These are phyloP conservation scores for Callionymus lyra DNA, from an alignment of 2,113 vertebrate species.

Conservation along the genomic window DNA sequence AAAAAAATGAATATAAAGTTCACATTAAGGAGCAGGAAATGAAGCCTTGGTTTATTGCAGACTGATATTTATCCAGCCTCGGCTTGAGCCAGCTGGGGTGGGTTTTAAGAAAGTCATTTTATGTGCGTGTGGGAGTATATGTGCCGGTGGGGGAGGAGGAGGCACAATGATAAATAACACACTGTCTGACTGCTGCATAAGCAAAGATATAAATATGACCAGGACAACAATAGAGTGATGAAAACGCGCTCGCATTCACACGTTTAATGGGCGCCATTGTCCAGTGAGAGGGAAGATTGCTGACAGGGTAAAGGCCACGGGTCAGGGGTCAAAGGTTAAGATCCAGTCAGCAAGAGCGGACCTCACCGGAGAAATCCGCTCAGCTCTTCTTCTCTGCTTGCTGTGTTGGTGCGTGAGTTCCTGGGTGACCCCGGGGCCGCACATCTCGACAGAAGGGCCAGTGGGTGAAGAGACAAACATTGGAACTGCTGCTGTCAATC, in stretches of 20 bases:
- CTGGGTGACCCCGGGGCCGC: slow-evolving; percentile 36
- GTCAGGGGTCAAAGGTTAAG: slow-evolving; percentile 44
- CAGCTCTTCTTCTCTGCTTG: slow-evolving; percentile 3
- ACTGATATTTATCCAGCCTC: too few relatives aligned
- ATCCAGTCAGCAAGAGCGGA: slow-evolving; percentile 43
- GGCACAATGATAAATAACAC: neutral
- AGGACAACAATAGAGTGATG: neutral
- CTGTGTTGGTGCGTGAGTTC: slow-evolving; percentile 1
- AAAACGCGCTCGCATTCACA: neutral
- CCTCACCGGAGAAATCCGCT: slow-evolving; percentile 23
- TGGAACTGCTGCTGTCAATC: slow-evolving; percentile 54
- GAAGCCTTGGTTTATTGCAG: too few relatives aligned
- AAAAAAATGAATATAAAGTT: too few relatives aligned
- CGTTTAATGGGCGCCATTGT: slow-evolving; percentile 5
- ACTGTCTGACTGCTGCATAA: neutral
- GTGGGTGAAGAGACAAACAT: slow-evolving; percentile 31
- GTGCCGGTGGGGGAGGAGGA: neutral
- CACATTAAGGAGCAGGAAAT: too few relatives aligned
- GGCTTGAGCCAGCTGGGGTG: too few relatives aligned
- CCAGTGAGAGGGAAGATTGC: slow-evolving; percentile 24
- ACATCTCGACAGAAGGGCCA: slow-evolving; percentile 49
- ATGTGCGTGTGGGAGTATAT: neutral
- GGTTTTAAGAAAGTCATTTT: too few relatives aligned
- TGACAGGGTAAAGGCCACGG: slow-evolving; percentile 43
- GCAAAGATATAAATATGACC: neutral